phyloP scores from a whole-genome alignment of 1,140 invertebrate genomes.

The Saxidomus purpurata region DNA sequence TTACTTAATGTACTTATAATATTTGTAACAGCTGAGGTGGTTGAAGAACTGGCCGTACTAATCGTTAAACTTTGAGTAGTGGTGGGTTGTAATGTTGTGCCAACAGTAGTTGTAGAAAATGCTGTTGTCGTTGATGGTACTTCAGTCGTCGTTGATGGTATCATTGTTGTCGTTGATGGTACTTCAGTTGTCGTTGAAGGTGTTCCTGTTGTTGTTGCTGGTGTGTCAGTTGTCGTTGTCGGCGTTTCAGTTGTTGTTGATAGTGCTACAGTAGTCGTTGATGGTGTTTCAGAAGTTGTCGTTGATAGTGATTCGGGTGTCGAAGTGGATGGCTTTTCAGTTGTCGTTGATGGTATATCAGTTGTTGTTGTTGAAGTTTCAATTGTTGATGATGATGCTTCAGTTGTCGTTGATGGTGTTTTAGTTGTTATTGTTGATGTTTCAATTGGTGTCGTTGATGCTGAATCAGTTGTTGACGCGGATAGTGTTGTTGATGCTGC shows the following conservation, averaged over 20 bases:
- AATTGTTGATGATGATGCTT: background rate
- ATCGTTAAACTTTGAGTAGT: background rate
- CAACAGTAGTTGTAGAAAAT: background rate
- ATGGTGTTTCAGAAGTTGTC: background rate
- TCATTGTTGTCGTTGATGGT: background rate
- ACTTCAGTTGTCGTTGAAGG: background rate
- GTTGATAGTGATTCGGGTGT: background rate
- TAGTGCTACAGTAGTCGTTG: background rate
- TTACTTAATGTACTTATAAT: background rate
- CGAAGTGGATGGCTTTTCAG: too few relatives aligned
- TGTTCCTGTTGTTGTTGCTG: background rate
- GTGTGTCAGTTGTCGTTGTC: background rate
- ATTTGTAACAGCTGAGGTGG: background rate
- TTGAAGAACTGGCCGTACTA: background rate
- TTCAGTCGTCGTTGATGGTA: background rate
- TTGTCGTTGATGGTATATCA: background rate
- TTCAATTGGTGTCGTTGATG: background rate
- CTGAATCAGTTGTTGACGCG: background rate
- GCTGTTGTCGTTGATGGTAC: background rate
- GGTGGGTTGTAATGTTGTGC: background rate
- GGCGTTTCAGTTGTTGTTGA: background rate
- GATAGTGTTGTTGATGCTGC: background rate
- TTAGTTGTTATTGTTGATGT: background rate
- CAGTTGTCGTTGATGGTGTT: background rate
- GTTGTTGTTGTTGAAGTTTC: background rate